Evolutionary conservation across 2,888 invertebrate genomes (phyloP).

Genomic region (Byasa hedistus): DNA sequence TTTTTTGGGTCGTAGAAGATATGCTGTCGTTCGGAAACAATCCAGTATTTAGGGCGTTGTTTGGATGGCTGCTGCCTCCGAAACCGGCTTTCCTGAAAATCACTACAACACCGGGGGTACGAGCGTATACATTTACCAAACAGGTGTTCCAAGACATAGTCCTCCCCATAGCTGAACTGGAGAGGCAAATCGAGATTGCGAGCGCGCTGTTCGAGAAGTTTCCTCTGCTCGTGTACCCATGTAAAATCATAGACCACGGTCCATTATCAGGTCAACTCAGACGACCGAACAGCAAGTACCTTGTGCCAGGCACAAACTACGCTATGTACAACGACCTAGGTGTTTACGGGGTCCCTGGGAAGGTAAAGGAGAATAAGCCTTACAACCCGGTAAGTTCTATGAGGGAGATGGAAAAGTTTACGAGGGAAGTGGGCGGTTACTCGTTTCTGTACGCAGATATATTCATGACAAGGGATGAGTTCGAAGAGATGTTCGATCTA

Average conservation of each 20-base stretch:
- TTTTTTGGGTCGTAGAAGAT: conserved; percentile 86
- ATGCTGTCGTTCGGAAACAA: conserved; percentile 87
- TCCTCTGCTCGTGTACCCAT: conserved; percentile 85
- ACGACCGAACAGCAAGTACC: conserved; percentile 76
- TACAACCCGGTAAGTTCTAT: conserved; percentile 84
- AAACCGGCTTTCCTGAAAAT: conserved; percentile 87
- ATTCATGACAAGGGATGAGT: conserved; percentile 83
- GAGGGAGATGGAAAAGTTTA: conserved; percentile 85
- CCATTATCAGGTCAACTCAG: conserved; percentile 79
- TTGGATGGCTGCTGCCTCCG: conserved; percentile 85
- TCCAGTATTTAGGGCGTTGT: conserved; percentile 79
- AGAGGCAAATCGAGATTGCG: conserved; percentile 81
- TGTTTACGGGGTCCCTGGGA: conserved; percentile 84
- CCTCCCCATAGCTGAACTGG: conserved; percentile 82
- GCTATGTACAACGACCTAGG: conserved; percentile 86
- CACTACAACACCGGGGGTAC: conserved; percentile 83
- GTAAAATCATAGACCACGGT: conserved; percentile 82
- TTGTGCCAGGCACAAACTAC: conserved; percentile 83
- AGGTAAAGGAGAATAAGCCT: conserved; percentile 78
- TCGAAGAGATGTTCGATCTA: conserved; percentile 85
- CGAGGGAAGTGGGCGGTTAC: conserved; percentile 83
- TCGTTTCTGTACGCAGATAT: conserved; percentile 86
- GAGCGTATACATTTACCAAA: conserved; percentile 84
- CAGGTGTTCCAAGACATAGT: conserved; percentile 87
- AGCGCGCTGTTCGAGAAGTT: conserved; percentile 82